A percentile compares a stretch with the other conserved stretches of the same genome.
Evolutionary conservation across 2,888 invertebrate species (phyloP).

Genomic region (Aleiodes alternator): DNA sequence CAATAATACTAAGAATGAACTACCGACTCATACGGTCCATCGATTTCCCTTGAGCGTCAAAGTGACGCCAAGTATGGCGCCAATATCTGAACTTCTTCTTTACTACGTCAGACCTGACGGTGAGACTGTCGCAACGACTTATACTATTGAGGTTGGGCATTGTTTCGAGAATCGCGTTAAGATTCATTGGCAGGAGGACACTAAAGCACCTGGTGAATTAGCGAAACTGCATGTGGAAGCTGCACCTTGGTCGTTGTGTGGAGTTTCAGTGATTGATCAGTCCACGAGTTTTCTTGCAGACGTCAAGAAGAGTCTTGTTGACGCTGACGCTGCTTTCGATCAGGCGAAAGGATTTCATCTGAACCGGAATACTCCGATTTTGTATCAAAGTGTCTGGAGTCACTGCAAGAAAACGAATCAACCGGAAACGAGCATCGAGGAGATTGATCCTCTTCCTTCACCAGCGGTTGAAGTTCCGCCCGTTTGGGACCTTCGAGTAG

Average conservation of each 20-base stretch:
- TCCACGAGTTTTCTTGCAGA: slow-evolving; percentile 76
- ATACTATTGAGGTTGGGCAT: slow-evolving; percentile 76
- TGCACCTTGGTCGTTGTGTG: slow-evolving; percentile 78
- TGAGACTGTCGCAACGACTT: slow-evolving; percentile 78
- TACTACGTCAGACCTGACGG: slow-evolving; percentile 78
- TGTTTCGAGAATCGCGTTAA: slow-evolving; percentile 79
- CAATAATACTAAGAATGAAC: slow-evolving; percentile 37
- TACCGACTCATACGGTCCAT: slow-evolving; percentile 51
- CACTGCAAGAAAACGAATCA: slow-evolving; percentile 66
- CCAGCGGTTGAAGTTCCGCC: slow-evolving; percentile 60
- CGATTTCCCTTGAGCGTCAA: slow-evolving; percentile 76
- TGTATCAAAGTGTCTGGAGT: slow-evolving; percentile 65
- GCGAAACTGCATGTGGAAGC: slow-evolving; percentile 77
- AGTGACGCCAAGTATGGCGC: slow-evolving; percentile 76
- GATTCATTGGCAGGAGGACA: slow-evolving; percentile 75
- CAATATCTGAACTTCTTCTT: slow-evolving; percentile 76
- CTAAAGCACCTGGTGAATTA: slow-evolving; percentile 76
- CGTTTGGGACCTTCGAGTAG: slow-evolving; percentile 54
- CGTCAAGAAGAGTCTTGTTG: slow-evolving; percentile 63
- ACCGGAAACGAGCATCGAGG: slow-evolving; percentile 60
- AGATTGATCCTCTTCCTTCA: slow-evolving; percentile 68
- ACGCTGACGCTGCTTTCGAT: slow-evolving; percentile 66
- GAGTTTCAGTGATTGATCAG: slow-evolving; percentile 79
- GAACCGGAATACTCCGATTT: slow-evolving; percentile 62
- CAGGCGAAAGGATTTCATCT: slow-evolving; percentile 69